Evolutionary conservation across 2,888 invertebrate genomes (phyloP).

Genomic region (Xanthorhoe designata): DNA sequence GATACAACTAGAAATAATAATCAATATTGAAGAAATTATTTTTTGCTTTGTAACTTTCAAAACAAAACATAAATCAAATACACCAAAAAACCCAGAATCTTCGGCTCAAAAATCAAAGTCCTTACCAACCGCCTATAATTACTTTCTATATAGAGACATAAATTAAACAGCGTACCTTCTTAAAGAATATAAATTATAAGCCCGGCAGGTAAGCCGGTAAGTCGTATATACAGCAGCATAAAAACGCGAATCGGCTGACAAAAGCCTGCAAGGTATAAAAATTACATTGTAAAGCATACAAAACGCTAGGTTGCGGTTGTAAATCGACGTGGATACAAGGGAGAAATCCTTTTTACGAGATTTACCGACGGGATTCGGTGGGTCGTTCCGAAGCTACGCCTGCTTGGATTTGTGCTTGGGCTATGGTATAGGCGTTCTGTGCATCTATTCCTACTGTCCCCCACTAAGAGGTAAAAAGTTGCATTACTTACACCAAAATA

Average conservation of each 20-base stretch:
- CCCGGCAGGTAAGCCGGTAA: slow-evolving; percentile 1
- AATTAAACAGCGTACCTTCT: background rate
- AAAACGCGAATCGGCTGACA: slow-evolving; percentile 34
- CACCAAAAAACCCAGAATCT: too few species aligned
- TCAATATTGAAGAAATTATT: too few species aligned
- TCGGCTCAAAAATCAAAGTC: too few species aligned
- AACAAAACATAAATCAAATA: too few species aligned
- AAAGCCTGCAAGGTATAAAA: slow-evolving; percentile 42
- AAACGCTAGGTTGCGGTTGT: slow-evolving; percentile 66
- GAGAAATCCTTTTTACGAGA: slow-evolving; percentile 80
- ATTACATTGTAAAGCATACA: slow-evolving; percentile 57
- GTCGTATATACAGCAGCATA: slow-evolving; percentile 6
- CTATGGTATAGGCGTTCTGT: slow-evolving; percentile 5
- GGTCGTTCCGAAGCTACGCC: slow-evolving; percentile 64
- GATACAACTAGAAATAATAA: too few species aligned
- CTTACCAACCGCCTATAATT: too few species aligned
- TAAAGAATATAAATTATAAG: background rate
- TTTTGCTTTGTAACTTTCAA: too few species aligned
- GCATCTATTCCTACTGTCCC: background rate
- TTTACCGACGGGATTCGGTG: slow-evolving; percentile 75
- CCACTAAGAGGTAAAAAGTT: too few species aligned
- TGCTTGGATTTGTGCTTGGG: slow-evolving; percentile 53
- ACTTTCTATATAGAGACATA: background rate
- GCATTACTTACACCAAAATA: too few species aligned
- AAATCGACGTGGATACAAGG: slow-evolving; percentile 78